Evolutionary conservation across 2,113 vertebrate species (phyloP).

Genomic region (Orientallactaga bullata): DNA sequence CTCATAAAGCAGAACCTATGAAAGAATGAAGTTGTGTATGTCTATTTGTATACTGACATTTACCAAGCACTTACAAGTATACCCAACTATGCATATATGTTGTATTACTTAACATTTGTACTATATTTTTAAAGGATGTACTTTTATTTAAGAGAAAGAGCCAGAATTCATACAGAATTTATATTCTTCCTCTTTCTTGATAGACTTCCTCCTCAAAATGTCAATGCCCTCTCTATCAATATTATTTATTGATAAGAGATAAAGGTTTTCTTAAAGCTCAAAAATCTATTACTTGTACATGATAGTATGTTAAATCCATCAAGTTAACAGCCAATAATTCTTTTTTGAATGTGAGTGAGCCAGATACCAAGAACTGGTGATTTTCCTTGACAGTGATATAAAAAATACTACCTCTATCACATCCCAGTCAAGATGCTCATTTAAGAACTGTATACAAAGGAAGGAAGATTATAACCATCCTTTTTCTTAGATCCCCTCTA

Average conservation of each 20-base stretch:
- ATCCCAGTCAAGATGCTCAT: neutral
- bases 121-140: neutral
- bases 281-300: neutral
- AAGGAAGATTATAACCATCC: neutral
- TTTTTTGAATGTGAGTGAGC: neutral
- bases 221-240: neutral
- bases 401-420: neutral
- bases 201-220: neutral
- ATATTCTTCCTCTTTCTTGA: neutral
- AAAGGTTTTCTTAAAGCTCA: neutral
- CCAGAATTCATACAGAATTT: neutral
- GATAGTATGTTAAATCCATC: neutral
- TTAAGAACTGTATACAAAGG: neutral
- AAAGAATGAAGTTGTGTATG: neutral
- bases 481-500: neutral
- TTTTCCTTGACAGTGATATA: neutral
- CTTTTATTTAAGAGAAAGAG: neutral
- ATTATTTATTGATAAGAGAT: neutral
- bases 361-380: neutral
- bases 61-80: no score
- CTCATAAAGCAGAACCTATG: neutral
- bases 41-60: no score
- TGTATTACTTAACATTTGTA: neutral
- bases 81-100: neutral
- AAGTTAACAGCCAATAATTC: neutral